Percentiles rank a stretch among this genome's conserved stretches.
These are phyloP conservation scores for Rhorus exstirpatorius DNA, from an alignment of 2,888 invertebrate species.

Conservation along the genomic window DNA sequence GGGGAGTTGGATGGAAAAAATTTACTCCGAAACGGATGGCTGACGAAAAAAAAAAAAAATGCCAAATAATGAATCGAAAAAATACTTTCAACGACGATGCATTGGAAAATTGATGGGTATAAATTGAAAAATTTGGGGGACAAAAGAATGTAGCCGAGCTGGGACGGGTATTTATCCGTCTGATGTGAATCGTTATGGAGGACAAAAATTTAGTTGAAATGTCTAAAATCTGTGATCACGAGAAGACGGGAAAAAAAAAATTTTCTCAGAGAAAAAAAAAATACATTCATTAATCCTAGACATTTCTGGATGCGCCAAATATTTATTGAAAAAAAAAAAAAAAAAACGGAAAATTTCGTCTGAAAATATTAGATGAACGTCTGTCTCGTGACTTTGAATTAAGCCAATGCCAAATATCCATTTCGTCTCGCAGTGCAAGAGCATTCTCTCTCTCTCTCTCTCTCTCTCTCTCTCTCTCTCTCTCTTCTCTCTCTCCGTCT, in stretches of 20 bases:
- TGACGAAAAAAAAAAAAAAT: too few species aligned
- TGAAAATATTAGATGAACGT: not conserved
- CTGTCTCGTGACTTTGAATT: not conserved
- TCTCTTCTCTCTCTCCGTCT: slow-evolving; percentile 51
- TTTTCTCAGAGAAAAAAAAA: too few species aligned
- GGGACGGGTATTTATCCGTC: too few species aligned
- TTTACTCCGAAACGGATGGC: too few species aligned
- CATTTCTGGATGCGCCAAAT: too few species aligned
- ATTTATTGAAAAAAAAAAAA: not conserved
- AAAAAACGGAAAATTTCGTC: not conserved
- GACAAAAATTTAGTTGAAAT: not conserved
- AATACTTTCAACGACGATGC: too few species aligned
- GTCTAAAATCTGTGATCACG: not conserved
- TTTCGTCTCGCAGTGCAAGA: not conserved
- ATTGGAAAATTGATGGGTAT: too few species aligned
- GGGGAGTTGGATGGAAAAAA: too few species aligned
- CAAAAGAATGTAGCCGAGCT: too few species aligned
- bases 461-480: slow-evolving; percentile 63
- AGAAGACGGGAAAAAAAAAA: not conserved
- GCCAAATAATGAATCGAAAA: too few species aligned
- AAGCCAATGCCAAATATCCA: not conserved
- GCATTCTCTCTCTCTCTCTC: not conserved
- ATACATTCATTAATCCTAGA: too few species aligned
- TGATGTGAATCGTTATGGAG: not conserved
- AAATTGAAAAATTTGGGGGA: too few species aligned